phyloP scores from a whole-genome alignment of 2,888 invertebrate species.

The Lepeophtheirus nordmannii region DNA sequence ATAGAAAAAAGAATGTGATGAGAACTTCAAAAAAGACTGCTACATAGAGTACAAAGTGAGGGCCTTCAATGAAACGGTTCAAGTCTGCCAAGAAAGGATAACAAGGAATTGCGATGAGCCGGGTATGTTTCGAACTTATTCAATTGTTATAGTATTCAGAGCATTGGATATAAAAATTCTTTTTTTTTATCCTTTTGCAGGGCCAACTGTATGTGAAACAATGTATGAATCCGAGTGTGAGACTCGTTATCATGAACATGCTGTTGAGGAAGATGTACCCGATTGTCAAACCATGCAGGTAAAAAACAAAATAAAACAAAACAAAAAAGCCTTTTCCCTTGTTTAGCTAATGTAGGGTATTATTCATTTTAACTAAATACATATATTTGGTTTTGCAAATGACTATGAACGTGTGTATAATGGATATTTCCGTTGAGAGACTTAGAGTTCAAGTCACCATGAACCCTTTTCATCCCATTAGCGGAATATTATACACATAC shows the following conservation, averaged over 20 bases:
- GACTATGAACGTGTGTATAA: too few relatives aligned
- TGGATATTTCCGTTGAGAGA: too few relatives aligned
- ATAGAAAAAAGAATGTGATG: slow-evolving; percentile 18
- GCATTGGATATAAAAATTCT: too few relatives aligned
- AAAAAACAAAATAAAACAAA: neutral
- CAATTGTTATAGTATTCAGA: too few relatives aligned
- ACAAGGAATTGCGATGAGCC: neutral
- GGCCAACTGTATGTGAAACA: slow-evolving; percentile 18
- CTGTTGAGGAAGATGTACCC: slow-evolving; percentile 21
- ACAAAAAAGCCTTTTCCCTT: neutral
- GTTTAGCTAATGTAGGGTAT: too few relatives aligned
- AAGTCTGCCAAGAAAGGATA: slow-evolving; percentile 11
- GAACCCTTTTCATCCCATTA: too few relatives aligned
- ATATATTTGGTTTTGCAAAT: too few relatives aligned
- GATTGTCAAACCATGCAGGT: slow-evolving; percentile 19
- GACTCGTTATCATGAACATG: slow-evolving; percentile 17
- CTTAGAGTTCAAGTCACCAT: too few relatives aligned
- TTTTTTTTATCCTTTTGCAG: too few relatives aligned
- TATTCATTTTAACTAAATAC: too few relatives aligned
- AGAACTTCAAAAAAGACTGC: slow-evolving; percentile 18
- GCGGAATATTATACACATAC: too few relatives aligned
- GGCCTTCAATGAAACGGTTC: slow-evolving; percentile 16
- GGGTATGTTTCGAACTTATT: neutral
- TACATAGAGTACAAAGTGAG: slow-evolving; percentile 14
- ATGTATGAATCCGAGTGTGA: slow-evolving; percentile 18